These are phyloP conservation scores for Dermochelys coriacea DNA, from an alignment of 2,797 vertebrate species.

Conservation along the genomic window DNA sequence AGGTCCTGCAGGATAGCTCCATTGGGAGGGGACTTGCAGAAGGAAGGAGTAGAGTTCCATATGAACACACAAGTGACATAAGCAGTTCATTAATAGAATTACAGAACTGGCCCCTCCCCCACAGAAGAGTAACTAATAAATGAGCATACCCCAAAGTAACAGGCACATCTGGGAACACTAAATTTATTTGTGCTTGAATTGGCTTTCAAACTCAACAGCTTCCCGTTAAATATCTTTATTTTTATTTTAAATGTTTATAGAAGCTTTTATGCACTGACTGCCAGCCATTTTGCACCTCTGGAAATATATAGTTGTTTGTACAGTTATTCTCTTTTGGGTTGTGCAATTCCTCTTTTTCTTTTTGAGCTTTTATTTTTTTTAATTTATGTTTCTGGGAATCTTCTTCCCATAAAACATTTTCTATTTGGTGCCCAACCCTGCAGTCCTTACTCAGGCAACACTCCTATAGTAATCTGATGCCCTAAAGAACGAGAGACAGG, in stretches of 20 bases:
- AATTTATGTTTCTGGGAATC: neutral
- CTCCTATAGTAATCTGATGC: neutral
- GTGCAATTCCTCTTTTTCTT: neutral
- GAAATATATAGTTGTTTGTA: slow-evolving; percentile 37
- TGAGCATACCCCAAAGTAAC: too few species aligned
- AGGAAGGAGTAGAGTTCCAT: too few species aligned
- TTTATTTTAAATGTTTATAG: slow-evolving; percentile 54
- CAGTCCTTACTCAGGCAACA: neutral
- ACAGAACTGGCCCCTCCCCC: too few species aligned
- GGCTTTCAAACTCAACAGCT: slow-evolving; percentile 27
- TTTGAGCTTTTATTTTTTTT: neutral
- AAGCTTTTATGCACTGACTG: slow-evolving; percentile 40
- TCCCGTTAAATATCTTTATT: slow-evolving; percentile 39
- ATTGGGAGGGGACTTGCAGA: too few species aligned
- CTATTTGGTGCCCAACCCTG: neutral
- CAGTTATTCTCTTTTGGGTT: slow-evolving; percentile 32
- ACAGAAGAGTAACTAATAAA: too few species aligned
- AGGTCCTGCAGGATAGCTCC: too few species aligned
- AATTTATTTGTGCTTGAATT: neutral
- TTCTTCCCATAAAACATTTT: neutral
- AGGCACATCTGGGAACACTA: neutral
- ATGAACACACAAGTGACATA: too few species aligned
- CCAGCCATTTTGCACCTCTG: neutral
- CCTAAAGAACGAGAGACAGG: neutral
- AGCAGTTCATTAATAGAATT: too few species aligned